Conservation (phyloP, 2,113 vertebrate species). For the Psettodes erumei region DNA sequence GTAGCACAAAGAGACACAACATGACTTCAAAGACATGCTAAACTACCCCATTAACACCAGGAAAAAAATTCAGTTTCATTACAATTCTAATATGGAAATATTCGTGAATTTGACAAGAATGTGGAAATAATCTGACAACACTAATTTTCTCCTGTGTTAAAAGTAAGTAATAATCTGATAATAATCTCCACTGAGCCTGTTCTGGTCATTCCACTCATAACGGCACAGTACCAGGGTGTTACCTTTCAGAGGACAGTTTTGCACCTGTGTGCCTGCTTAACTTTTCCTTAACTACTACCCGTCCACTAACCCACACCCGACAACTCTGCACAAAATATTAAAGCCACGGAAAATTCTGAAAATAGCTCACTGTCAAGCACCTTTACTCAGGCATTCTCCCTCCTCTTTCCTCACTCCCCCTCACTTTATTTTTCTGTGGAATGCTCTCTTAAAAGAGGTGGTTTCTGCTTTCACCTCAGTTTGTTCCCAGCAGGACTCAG, state of each 20-base stretch:
- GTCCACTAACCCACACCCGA: too few relatives aligned
- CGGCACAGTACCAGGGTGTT: slow-evolving; percentile 30
- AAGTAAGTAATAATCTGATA: slow-evolving; percentile 24
- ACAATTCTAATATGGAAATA: not conserved
- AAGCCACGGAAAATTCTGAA: slow-evolving; percentile 17
- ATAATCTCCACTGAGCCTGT: slow-evolving; percentile 11
- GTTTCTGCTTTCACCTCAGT: slow-evolving; percentile 68
- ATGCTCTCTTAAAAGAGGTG: slow-evolving; percentile 62
- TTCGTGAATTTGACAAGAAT: not conserved
- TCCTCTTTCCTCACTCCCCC: slow-evolving; percentile 27
- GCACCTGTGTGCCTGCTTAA: slow-evolving; percentile 1
- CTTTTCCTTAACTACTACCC: not conserved
- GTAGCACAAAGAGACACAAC: too few relatives aligned
- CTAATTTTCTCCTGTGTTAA: slow-evolving; percentile 1
- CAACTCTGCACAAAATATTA: not conserved
- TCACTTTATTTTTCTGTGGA: slow-evolving; percentile 52
- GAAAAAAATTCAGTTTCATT: not conserved
- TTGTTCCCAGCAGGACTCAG: slow-evolving; percentile 56
- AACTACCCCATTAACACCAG: too few relatives aligned
- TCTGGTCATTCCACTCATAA: slow-evolving; percentile 10
- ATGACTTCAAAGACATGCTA: too few relatives aligned
- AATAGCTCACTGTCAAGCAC: slow-evolving; percentile 54
- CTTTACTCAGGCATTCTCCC: slow-evolving; percentile 43
- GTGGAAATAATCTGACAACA: not conserved
- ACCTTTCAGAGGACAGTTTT: slow-evolving; percentile 36